Percentiles rank a stretch among this genome's conserved stretches.
These are phyloP conservation scores for Habroteleia sp. DNA, from an alignment of 2,888 invertebrate genomes.

Conservation along the genomic window DNA sequence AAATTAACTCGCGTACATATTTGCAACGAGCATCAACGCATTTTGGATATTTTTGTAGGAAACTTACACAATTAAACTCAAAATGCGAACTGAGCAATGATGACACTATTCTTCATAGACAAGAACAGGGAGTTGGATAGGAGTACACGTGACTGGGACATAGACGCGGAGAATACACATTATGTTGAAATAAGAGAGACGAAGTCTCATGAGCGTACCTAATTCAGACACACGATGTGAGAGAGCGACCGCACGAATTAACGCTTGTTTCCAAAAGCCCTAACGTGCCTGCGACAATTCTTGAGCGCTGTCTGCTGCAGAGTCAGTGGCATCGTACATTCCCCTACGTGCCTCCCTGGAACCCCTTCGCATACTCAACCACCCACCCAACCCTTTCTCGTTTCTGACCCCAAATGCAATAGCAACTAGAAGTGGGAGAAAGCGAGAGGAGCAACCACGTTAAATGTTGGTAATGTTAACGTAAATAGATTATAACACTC, in stretches of 20 bases:
- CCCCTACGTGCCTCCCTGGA: conserved; percentile 63
- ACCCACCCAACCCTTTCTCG: conserved; percentile 66
- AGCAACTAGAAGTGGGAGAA: conserved; percentile 56
- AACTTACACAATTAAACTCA: conserved; percentile 48
- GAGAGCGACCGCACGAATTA: conserved; percentile 78
- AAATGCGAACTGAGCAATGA: conserved; percentile 42
- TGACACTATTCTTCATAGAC: conserved; percentile 49
- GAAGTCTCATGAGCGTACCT: conserved; percentile 64
- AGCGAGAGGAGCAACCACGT: conserved; percentile 77
- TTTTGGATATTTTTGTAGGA: conserved; percentile 32
- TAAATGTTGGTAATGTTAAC: conserved; percentile 82
- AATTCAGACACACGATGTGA: conserved; percentile 65
- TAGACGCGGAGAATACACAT: conserved; percentile 51
- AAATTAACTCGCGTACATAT: conserved; percentile 17
- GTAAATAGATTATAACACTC: conserved; percentile 82
- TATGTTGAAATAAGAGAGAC: conserved; percentile 62
- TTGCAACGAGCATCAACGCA: conserved; percentile 13
- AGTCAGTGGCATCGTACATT: conserved; percentile 67
- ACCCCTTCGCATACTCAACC: conserved; percentile 63
- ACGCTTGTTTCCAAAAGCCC: conserved; percentile 79
- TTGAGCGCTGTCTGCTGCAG: conserved; percentile 81
- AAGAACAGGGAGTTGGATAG: conserved; percentile 21
- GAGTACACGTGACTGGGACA: conserved; percentile 51
- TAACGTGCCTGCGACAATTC: conserved; percentile 81
- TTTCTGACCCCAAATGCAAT: conserved; percentile 72